Evolutionary conservation across 2,888 invertebrate species (phyloP).

Genomic region (Operophtera brumata): DNA sequence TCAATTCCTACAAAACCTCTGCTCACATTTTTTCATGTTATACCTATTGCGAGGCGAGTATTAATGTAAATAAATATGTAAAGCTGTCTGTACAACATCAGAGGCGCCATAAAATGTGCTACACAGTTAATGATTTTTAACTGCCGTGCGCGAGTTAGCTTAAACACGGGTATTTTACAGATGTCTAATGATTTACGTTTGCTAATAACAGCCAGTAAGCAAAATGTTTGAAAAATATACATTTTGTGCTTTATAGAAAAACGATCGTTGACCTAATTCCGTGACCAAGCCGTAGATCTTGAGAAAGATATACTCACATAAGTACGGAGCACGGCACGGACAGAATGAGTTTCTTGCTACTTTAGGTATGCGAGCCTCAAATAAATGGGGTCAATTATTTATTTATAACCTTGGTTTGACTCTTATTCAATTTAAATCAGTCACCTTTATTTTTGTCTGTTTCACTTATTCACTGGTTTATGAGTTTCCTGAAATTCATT

Average conservation of each 20-base stretch:
- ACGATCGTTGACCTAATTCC: conserved; percentile 16
- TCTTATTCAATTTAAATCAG: conserved; percentile 2
- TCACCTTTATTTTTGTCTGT: not conserved
- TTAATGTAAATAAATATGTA: conserved; percentile 45
- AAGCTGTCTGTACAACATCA: conserved; percentile 35
- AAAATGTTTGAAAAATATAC: not conserved
- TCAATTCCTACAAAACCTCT: not conserved
- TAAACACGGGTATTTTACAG: conserved; percentile 12
- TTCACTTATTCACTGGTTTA: not conserved
- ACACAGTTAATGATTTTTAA: conserved; percentile 33
- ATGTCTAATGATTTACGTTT: conserved; percentile 11
- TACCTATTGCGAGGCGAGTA: conserved; percentile 2
- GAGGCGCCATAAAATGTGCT: conserved; percentile 34
- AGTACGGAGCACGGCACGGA: conserved; percentile 6
- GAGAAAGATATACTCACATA: conserved; percentile 6
- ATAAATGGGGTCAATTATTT: conserved; percentile 3
- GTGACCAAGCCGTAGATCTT: conserved; percentile 14
- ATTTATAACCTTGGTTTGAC: not conserved
- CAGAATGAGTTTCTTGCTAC: not conserved
- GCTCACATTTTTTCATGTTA: not conserved
- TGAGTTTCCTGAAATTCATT: too few relatives aligned
- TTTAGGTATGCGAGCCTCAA: not conserved
- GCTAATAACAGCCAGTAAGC: not conserved
- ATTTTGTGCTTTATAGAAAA: not conserved
- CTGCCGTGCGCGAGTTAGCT: conserved; percentile 16